A percentile compares a stretch with the other conserved stretches of the same genome.
These are phyloP conservation scores for Microtus pennsylvanicus DNA, from an alignment of 2,113 vertebrate species.

Conservation along the genomic window DNA sequence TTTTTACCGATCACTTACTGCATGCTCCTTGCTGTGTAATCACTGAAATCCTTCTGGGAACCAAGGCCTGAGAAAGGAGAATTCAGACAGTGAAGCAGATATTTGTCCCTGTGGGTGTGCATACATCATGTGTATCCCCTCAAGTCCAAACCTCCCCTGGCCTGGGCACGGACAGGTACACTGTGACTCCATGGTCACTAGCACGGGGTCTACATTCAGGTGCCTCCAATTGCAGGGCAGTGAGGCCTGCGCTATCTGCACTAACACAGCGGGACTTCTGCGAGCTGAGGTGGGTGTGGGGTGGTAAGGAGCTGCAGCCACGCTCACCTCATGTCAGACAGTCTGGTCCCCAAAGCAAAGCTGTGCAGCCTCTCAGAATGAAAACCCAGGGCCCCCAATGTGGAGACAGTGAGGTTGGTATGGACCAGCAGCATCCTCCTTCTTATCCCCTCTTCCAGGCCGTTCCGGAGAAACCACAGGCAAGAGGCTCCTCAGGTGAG, in stretches of 20 bases:
- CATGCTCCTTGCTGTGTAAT: not conserved
- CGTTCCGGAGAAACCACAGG: fast-evolving
- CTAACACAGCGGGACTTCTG: not conserved
- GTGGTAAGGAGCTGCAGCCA: not conserved
- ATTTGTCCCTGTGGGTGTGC: no score
- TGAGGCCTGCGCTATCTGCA: not conserved
- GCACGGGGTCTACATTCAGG: no score
- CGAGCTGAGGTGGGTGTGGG: not conserved
- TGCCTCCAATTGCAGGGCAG: not conserved
- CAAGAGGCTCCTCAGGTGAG: not conserved
- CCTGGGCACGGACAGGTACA: no score
- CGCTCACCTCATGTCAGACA: not conserved
- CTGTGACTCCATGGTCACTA: not conserved
- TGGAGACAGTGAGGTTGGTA: not conserved
- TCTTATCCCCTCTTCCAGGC: not conserved
- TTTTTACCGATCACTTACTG: not conserved
- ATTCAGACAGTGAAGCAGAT: not conserved
- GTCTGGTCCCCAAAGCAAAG: not conserved
- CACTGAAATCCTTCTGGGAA: not conserved
- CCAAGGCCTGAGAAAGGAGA: not conserved
- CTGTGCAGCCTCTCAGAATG: no score
- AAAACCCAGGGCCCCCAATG: not conserved
- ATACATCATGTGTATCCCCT: fast-evolving
- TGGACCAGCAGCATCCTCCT: not conserved
- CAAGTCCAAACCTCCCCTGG: not conserved